Evolutionary conservation across 1,140 invertebrate genomes (phyloP).

Genomic region (Eciton burchellii): DNA sequence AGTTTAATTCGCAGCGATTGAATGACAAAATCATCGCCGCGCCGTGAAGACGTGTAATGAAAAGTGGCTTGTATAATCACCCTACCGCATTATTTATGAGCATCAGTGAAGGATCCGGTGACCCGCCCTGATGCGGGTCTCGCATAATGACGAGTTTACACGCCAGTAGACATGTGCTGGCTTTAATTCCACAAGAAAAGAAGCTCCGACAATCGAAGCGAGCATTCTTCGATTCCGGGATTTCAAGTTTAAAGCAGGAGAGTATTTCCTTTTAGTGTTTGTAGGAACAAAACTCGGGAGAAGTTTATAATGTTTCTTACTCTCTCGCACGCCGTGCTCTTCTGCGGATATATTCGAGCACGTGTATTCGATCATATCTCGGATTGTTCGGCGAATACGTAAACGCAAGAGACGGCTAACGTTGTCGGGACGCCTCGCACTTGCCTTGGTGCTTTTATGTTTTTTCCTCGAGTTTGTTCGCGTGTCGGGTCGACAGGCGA

Average conservation of each 20-base stretch:
- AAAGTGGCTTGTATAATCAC: slow-evolving; percentile 50
- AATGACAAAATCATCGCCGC: slow-evolving; percentile 55
- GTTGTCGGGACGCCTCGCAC: not conserved
- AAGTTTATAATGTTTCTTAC: not conserved
- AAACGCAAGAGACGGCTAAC: not conserved
- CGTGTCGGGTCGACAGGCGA: slow-evolving; percentile 23
- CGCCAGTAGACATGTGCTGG: slow-evolving; percentile 58
- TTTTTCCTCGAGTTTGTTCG: slow-evolving; percentile 20
- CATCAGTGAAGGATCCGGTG: slow-evolving; percentile 53
- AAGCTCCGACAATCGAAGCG: not conserved
- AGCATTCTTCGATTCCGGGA: not conserved
- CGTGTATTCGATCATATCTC: not conserved
- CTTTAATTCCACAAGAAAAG: slow-evolving; percentile 33
- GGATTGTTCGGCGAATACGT: not conserved
- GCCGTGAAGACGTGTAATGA: slow-evolving; percentile 44
- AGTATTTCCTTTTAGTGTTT: not conserved
- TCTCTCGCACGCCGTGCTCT: not conserved
- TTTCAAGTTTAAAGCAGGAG: not conserved
- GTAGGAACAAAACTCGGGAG: not conserved
- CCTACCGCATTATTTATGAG: slow-evolving; percentile 49
- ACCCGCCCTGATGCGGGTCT: slow-evolving; percentile 40
- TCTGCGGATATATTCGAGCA: not conserved
- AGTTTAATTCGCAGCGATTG: slow-evolving; percentile 57
- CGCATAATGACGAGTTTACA: slow-evolving; percentile 68
- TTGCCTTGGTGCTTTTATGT: slow-evolving; percentile 12